Evolutionary conservation across 2,888 invertebrate species (phyloP), one percentile per base, ranked within the genome.

Genomic region (Stenichneumon culpator): DNA sequence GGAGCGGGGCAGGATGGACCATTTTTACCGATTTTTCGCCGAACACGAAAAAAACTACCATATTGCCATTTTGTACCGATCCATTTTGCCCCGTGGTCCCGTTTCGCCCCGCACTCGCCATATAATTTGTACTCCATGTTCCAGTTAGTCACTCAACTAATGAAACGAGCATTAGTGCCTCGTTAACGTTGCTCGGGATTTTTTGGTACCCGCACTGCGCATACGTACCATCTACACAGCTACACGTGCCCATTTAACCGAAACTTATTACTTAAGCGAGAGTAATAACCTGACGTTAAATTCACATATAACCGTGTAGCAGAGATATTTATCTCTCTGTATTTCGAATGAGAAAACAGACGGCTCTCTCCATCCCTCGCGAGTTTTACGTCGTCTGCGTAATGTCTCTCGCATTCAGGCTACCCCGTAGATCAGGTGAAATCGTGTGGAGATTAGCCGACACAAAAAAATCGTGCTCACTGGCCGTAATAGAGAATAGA

Each of bases 251-350:
- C 25, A 44, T 47, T 16, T 47, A n/a, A 36, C 22, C 36, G 19
- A 36, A 54, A 39, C 39, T 57, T 19, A 39, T 47, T 28, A 16
- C 60, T 60, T 60, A 44, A 36, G 16, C 28, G 57, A 73, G 25
- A 60, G 44, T 73, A 44, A 73, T 73, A 73, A 60, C 60, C 44
- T 16, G 39, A 36, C 44, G 60, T 60, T 14, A 39, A 16, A 25
- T 73, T 60, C n/a, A 22, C 22, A 60, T 36, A 73, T n/a, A 25
- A 73, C 25, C 19, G 63, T 28, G 32, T 63, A 11, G 4, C 19
- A 70, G 52, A 50, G 28, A 70, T 52, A 70, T 52, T 32, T n/a
- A 52, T 52, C 22, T 69, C 25, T 25, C 32, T 28, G n/a, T 9
- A 14, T 63, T 22, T 28, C 28, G 36, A 63, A 36, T 36, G 16